Evolutionary conservation across 2,888 invertebrate genomes (phyloP), one percentile per base, ranked within the genome.

Genomic region (Trimorus sp.): DNA sequence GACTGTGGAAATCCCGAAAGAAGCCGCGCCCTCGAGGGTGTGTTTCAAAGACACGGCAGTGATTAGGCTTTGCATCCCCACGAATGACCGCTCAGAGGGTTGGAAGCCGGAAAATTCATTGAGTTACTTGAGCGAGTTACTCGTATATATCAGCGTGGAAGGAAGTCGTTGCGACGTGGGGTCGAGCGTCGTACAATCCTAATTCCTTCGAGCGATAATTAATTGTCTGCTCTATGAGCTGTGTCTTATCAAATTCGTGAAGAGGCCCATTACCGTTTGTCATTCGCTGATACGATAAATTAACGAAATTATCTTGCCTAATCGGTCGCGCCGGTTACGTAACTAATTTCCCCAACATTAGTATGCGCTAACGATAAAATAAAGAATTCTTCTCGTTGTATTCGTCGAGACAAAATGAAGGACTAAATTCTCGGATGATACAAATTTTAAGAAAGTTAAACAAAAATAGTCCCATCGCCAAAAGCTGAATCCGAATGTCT

Each of bases 81-180:
- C 83, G 76, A 84, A 84, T 84, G 85, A 84, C 84, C 84, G 81
- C 63, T 83, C 70, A 54, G 82, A 77, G 54, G 84, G 85, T 81
- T 80, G 80, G 75, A 80, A 84, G 84, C 86, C 87, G 89, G 89
- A 87, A 91, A 91, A 90, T 91, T 90, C 91, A 89, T 90, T 87
- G 89, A 89, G 87, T 89, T 88, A 87, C 89, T 89, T 87, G 84
- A 87, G 87, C 87, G 83, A 88, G 87, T 88, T 87, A 85, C 88
- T 88, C 88, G 87, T 88, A 89, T 88, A 88, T 88, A 88, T 88
- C 87, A 87, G 86, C 85, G 84, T 86, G 87, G 84, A 86, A 88
- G 89, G 89, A 89, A 89, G 89, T 89, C 88, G 86, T 89, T 88
- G 84, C 85, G 86, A 86, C 87, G 85, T 86, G 77, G 86, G 86